phyloP scores from a whole-genome alignment of 1,140 invertebrate genomes.

The Drosophila insularis region DNA sequence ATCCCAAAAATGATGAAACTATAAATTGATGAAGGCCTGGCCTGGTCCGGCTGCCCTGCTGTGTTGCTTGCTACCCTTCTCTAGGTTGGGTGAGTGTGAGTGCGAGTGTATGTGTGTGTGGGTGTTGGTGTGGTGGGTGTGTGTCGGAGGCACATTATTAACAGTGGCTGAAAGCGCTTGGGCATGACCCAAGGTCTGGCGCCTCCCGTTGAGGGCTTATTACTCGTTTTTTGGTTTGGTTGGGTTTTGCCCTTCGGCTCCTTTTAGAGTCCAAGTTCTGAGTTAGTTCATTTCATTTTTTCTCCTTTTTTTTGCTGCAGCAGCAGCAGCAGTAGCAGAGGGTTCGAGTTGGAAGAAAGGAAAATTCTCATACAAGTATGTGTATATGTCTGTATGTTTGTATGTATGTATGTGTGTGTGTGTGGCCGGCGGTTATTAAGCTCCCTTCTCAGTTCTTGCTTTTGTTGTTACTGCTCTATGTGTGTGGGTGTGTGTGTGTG shows the following conservation, averaged over 20 bases:
- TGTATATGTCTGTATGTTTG: constrained; percentile 11
- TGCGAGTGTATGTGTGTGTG: not conserved
- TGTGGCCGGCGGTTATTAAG: constrained; percentile 55
- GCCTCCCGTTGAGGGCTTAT: constrained; percentile 66
- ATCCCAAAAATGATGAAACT: constrained; percentile 12
- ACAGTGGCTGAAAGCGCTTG: constrained; percentile 56
- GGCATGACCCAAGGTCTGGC: constrained; percentile 75
- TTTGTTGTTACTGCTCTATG: constrained; percentile 18
- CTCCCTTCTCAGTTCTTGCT: constrained; percentile 31
- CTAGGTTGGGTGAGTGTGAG: not conserved
- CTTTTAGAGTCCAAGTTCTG: constrained; percentile 11
- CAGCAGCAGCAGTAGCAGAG: constrained; percentile 23
- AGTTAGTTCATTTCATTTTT: constrained; percentile 53
- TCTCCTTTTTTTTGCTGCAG: not conserved
- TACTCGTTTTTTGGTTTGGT: constrained; percentile 54
- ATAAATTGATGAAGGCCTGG: constrained; percentile 15
- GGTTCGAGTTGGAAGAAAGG: constrained; percentile 8
- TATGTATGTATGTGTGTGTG: constrained; percentile 37
- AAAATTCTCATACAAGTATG: constrained; percentile 16
- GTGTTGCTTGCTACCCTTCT: not conserved
- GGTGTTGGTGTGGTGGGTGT: constrained; percentile 15
- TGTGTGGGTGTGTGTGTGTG: constrained; percentile 22
- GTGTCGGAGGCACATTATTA: constrained; percentile 55
- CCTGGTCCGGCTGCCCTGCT: not conserved
- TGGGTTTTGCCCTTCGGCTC: constrained; percentile 26